Evolutionary conservation across 2,113 vertebrate species (phyloP).

Genomic region (Bothrops jararaca): DNA sequence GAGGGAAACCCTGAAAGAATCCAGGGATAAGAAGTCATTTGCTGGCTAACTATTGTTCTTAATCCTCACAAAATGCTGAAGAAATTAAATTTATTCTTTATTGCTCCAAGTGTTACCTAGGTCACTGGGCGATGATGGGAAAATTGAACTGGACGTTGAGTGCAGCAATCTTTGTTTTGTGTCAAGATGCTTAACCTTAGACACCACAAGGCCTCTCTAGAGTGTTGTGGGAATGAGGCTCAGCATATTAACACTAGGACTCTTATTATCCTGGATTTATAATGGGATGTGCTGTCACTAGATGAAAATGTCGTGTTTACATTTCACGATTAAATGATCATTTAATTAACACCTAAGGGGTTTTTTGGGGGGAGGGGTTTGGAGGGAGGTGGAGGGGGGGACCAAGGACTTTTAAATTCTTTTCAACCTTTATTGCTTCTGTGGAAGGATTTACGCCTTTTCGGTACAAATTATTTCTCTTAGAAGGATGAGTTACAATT

Average conservation of each 20-base stretch:
- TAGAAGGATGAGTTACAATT: neutral
- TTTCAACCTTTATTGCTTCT: conserved; percentile 74
- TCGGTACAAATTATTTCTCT: neutral
- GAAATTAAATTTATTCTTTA: conserved; percentile 91
- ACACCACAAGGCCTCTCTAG: conserved; percentile 74
- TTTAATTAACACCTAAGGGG: conserved; percentile 83
- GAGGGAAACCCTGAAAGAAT: conserved; percentile 74
- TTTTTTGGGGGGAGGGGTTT: neutral
- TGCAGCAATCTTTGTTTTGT: conserved; percentile 83
- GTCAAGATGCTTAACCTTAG: conserved; percentile 86
- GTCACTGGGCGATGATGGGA: conserved; percentile 87
- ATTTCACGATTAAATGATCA: conserved; percentile 82
- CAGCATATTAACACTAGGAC: conserved; percentile 74
- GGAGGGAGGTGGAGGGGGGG: neutral
- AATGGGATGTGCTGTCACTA: conserved; percentile 77
- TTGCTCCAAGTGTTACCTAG: conserved; percentile 84
- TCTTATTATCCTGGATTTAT: conserved; percentile 77
- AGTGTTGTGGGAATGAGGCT: conserved; percentile 79
- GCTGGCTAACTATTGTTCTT: conserved; percentile 80
- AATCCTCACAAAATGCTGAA: conserved; percentile 88
- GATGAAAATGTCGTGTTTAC: conserved; percentile 80
- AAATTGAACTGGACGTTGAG: conserved; percentile 80
- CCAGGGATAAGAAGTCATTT: conserved; percentile 80
- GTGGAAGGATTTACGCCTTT: conserved; percentile 56
- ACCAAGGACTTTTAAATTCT: conserved; percentile 71